Percentiles rank a stretch among this genome's conserved stretches.
Evolutionary conservation across 2,113 vertebrate genomes (phyloP).

Genomic region (Campylomormyrus numenius): DNA sequence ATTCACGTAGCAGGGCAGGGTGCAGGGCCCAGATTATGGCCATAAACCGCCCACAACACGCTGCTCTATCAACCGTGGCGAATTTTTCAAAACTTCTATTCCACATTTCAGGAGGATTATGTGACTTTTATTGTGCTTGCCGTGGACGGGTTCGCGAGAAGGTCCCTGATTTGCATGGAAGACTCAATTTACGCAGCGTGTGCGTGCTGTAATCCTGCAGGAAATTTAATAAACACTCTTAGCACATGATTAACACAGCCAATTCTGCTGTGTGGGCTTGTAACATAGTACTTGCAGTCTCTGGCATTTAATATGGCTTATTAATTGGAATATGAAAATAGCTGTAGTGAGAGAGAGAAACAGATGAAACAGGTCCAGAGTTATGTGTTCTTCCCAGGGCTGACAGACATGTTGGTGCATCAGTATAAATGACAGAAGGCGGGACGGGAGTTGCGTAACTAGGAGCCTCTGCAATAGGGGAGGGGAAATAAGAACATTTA

Average conservation of each 20-base stretch:
- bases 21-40: background rate
- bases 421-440: background rate
- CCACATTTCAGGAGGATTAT: background rate
- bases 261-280: background rate
- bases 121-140: background rate
- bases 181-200: background rate
- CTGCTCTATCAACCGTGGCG: background rate
- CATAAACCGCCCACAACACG: background rate
- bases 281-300: background rate
- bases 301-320: background rate
- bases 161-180: background rate
- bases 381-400: background rate
- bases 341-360: background rate
- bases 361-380: background rate
- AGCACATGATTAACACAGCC: background rate
- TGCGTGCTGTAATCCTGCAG: background rate
- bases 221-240: background rate
- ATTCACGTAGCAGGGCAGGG: background rate
- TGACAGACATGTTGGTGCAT: background rate
- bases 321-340: background rate
- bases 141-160: background rate
- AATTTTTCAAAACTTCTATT: background rate
- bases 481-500: conserved; percentile 1
- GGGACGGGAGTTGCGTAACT: background rate
- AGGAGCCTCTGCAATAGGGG: background rate